Evolutionary conservation across 2,113 vertebrate genomes (phyloP), one percentile per base, ranked within the genome.

Genomic region (Hippoglossus stenolepis): DNA sequence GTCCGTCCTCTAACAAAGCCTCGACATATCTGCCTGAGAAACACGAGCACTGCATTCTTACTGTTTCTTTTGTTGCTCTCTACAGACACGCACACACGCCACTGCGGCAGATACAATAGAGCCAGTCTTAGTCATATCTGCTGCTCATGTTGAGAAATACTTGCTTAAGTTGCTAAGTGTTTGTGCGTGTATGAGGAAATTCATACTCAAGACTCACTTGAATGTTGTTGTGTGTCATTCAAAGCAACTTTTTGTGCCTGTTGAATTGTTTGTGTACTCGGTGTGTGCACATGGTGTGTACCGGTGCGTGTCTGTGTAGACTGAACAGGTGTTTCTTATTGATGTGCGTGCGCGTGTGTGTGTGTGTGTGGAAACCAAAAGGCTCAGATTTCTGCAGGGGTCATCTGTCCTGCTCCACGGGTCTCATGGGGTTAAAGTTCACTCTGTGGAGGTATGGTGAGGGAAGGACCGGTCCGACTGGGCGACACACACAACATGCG

Each of bases 391-490:
- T 85, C 87, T 73, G 63, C 57, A 5, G 12, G 65, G 81, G 77
- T 86, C 87, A 73, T 56, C 66, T 26, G 75, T 64, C 70, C 61
- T 61, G 64, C 64, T 78, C 68, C 3, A 2, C 4, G 49, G 79
- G 70, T 80, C 70, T 79, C 82, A 20, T 67, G 75, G 40, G 83
- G 90, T 87, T 28, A 84, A 88, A 89, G 85, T 85, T 87, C 40
- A 84, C 54, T 61, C 75, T 70, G 79, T 12, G 69, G 56, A 82
- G 67, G 18, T 35, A 28, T 56, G 23, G 45, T 23, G 76, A 79
- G 74, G 79, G 49, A 70, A 18, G 61, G 47, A 61, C 67, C 57
- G 40, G 69, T 70, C 49, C 18, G 65, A 12, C 31, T 14, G 14
- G 2, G 4, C 38, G 38, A 5, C 4, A 58, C 47, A 70, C 20